A percentile compares a stretch with the other conserved stretches of the same genome.
Conservation (phyloP, 2,888 invertebrate species). For the Acanthoscelides obtectus region DNA sequence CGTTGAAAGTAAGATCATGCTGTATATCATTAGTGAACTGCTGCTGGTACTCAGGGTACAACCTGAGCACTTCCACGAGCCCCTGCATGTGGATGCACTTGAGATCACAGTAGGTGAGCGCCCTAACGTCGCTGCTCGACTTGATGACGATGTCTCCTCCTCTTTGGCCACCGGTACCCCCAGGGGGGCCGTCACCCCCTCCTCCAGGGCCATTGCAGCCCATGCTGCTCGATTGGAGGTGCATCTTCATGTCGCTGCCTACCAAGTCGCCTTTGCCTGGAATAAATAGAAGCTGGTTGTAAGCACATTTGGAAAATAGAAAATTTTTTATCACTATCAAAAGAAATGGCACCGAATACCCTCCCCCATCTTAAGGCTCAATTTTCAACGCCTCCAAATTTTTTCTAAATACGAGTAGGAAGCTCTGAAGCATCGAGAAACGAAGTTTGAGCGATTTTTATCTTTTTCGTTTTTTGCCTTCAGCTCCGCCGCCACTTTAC, state of each 20-base stretch:
- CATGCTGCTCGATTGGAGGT: conserved; percentile 59
- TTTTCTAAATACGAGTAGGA: too few species aligned
- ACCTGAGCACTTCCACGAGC: conserved; percentile 73
- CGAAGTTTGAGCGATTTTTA: too few species aligned
- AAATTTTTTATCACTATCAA: too few species aligned
- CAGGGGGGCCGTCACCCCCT: conserved; percentile 38
- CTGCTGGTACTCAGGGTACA: conserved; percentile 93
- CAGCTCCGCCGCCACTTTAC: too few species aligned
- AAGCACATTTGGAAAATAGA: not conserved
- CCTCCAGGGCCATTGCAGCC: conserved; percentile 50
- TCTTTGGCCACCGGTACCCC: conserved; percentile 48
- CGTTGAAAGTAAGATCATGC: conserved; percentile 91
- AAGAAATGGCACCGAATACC: too few species aligned
- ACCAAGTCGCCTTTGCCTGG: conserved; percentile 93
- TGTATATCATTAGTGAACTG: conserved; percentile 92
- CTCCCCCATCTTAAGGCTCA: too few species aligned
- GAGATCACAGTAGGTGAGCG: conserved; percentile 92
- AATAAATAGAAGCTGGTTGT: conserved; percentile 4
- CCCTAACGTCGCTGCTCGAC: conserved; percentile 90
- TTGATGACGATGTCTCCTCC: conserved; percentile 74
- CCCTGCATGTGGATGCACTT: conserved; percentile 92
- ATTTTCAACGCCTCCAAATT: too few species aligned
- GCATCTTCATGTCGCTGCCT: conserved; percentile 85
- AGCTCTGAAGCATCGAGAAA: too few species aligned
- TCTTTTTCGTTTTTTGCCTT: too few species aligned